Evolutionary conservation across 1,140 invertebrate species (phyloP).

Genomic region (Euwallacea fornicatus): DNA sequence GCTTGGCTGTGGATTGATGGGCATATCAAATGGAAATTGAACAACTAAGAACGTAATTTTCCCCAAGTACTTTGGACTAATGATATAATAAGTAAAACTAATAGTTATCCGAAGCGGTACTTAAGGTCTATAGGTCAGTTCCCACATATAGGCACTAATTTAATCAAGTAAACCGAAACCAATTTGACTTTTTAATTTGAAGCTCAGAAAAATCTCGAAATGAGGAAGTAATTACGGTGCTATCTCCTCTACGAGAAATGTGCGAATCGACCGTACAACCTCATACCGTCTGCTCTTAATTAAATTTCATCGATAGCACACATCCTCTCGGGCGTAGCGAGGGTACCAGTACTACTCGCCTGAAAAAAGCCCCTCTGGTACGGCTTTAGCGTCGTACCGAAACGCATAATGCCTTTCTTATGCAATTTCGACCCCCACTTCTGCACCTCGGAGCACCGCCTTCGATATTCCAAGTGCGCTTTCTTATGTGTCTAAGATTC

Average conservation of each 20-base stretch:
- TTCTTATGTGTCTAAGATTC: constrained; percentile 36
- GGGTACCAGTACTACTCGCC: constrained; percentile 18
- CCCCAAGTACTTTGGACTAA: no score
- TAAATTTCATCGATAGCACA: constrained; percentile 24
- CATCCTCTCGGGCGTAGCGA: constrained; percentile 26
- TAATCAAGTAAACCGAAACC: not conserved
- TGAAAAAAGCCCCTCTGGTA: constrained; percentile 16
- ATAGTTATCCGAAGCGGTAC: no score
- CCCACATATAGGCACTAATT: no score
- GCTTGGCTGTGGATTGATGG: no score
- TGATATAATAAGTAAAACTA: no score
- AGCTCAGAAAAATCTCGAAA: not conserved
- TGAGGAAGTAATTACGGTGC: constrained; percentile 1
- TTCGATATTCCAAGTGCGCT: constrained; percentile 35
- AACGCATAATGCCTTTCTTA: constrained; percentile 40
- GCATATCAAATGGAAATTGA: no score
- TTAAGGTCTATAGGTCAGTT: no score
- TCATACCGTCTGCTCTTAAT: constrained; percentile 19
- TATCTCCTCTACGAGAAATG: constrained; percentile 3
- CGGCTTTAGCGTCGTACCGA: constrained; percentile 34
- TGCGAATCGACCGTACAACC: constrained; percentile 8
- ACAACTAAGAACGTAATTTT: no score
- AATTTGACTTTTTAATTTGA: not conserved
- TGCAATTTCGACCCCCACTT: constrained; percentile 31
- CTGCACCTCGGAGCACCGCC: constrained; percentile 19